A percentile compares a stretch with the other conserved stretches of the same genome.
Evolutionary conservation across 2,797 vertebrate species (phyloP).

Genomic region (Microhierax caerulescens): DNA sequence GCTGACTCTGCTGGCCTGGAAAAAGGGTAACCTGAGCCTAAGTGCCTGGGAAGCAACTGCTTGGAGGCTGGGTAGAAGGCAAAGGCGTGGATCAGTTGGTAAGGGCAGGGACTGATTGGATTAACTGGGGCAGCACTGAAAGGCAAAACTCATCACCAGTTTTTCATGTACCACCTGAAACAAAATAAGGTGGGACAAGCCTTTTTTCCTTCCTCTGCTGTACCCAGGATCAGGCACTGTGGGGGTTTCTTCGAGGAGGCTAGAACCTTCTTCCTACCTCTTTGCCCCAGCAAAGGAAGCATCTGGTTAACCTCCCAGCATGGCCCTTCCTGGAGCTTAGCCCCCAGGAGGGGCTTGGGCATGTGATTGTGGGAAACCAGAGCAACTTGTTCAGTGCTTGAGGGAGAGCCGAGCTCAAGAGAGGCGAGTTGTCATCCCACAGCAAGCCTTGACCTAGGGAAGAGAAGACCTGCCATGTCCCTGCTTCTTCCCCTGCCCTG

Average conservation of each 20-base stretch:
- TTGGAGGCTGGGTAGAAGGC: conserved; percentile 41
- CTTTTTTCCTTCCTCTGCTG: not conserved
- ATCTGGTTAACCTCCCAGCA: not conserved
- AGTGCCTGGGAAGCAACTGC: not conserved
- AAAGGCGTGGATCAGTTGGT: not conserved
- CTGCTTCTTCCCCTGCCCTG: not conserved
- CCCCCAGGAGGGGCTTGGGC: too few species aligned
- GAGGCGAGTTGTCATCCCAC: not conserved
- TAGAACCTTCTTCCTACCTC: not conserved
- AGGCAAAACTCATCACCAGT: conserved; percentile 30
- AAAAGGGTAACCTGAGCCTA: not conserved
- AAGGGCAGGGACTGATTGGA: not conserved
- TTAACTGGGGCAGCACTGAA: not conserved
- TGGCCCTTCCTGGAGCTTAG: not conserved
- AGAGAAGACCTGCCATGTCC: not conserved
- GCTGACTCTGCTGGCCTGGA: not conserved
- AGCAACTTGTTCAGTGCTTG: not conserved
- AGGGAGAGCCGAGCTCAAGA: not conserved
- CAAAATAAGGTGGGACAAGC: not conserved
- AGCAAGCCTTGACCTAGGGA: not conserved
- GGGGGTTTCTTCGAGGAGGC: not conserved
- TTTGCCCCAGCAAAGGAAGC: not conserved
- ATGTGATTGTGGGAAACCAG: not conserved
- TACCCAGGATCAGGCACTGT: not conserved
- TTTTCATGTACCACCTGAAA: conserved; percentile 20